Evolutionary conservation across 2,113 vertebrate species (phyloP), one percentile per base, ranked within the genome.

Genomic region (Todiramphus saurophagus): DNA sequence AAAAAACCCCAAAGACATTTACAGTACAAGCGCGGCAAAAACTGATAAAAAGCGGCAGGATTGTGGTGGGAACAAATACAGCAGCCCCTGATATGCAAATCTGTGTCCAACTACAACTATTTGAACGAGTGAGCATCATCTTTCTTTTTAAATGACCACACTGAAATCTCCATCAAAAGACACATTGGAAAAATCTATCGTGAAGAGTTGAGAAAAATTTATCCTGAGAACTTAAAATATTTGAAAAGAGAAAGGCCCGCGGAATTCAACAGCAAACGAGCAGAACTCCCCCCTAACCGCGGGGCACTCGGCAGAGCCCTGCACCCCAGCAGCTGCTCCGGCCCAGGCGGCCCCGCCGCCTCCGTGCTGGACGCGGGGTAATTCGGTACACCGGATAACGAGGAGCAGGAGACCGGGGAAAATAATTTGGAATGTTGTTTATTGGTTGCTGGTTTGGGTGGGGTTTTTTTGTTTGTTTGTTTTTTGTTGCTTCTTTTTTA

Each of bases 231-330:
- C 5, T 64, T 17, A n/a, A 37, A 19, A 10, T 17, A 41, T 7
- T n/a, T 10, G 24, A 24, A 62, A 70, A 48, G 62, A 14, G 63
- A 33, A 66, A 79, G 27, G 55, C 31, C 11, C 5, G 21, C 51
- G 28, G 28, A 28, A 18, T 1, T 23, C 16, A 59, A 33, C 12
- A 9, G 41, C 13, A 8, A 58, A 13, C 0, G 75, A 46, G 43
- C 43, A 20, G 15, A 28, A 33, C 7, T 4, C 18, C 18, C 11
- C 11, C 10, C 12, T 4, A 2, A 9, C 14, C 1, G 15, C 4
- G 2, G 33, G 28, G 28, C 37, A 1, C 0, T 12, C 5, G 3
- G 68, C 48, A 35, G 33, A 9, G 51, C 41, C 4, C 30, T 0
- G 43, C 70, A 17, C 14, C 24, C 60, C 21, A 6, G 21, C 27